Evolutionary conservation across 2,888 invertebrate genomes (phyloP).

Genomic region (Sesia apiformis): DNA sequence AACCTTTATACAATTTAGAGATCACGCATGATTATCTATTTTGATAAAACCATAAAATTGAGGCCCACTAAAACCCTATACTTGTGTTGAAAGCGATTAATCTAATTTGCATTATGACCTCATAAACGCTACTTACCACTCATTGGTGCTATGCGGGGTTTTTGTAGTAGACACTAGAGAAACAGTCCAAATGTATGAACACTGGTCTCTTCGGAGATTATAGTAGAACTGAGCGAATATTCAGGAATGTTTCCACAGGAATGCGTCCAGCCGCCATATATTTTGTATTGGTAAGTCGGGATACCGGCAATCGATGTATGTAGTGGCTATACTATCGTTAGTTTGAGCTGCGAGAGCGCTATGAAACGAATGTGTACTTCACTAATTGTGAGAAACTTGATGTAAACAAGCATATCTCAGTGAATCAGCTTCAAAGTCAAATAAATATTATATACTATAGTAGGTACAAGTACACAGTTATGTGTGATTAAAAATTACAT

Average conservation of each 20-base stretch:
- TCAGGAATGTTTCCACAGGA: conserved; percentile 48
- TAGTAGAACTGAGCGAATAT: conserved; percentile 40
- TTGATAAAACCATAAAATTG: background rate
- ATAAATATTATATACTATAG: no score
- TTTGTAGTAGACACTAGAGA: background rate
- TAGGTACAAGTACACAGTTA: no score
- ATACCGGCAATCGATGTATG: conserved; percentile 19
- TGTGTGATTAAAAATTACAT: no score
- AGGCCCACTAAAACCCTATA: background rate
- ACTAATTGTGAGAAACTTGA: no score
- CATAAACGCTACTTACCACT: conserved; percentile 7
- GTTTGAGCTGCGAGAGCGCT: no score
- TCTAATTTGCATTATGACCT: background rate
- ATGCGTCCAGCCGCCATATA: conserved; percentile 52
- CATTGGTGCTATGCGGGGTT: conserved; percentile 4
- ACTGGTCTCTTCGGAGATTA: conserved; percentile 28
- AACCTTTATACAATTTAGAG: no score
- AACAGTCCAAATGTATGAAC: conserved; percentile 1
- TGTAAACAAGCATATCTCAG: no score
- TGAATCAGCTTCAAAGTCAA: no score
- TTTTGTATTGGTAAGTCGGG: conserved; percentile 32
- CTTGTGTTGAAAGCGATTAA: background rate
- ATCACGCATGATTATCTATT: no score
- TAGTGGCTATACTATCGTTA: no score
- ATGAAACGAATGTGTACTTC: no score